These are phyloP conservation scores for Steatocranus sp. DNA, from an alignment of 2,797 vertebrate genomes.

Conservation along the genomic window DNA sequence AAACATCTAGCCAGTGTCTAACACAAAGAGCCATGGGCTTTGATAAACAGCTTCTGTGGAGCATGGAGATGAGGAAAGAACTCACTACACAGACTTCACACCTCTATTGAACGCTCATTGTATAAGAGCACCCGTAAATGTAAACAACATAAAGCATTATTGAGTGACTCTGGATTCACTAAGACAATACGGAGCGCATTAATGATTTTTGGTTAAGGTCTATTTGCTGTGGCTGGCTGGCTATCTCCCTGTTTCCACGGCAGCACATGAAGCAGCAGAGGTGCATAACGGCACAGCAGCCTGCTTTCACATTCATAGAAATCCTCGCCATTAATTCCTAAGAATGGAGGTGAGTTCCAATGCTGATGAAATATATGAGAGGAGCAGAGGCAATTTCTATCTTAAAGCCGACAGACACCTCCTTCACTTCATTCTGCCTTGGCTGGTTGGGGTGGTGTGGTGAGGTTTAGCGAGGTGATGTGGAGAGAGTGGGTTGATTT, in stretches of 20 bases:
- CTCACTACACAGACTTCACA: not conserved
- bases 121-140: not conserved
- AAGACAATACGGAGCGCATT: not conserved
- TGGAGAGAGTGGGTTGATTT: not conserved
- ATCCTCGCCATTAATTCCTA: constrained; percentile 71
- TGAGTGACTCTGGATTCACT: not conserved
- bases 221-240: constrained; percentile 7
- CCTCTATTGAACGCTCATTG: not conserved
- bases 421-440: constrained; percentile 46
- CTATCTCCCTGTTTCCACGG: constrained; percentile 57
- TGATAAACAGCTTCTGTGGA: not conserved
- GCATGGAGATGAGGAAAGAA: not conserved
- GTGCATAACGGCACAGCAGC: constrained; percentile 37
- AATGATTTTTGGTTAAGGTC: not conserved
- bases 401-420: constrained; percentile 72
- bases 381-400: constrained; percentile 72
- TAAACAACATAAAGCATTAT: not conserved
- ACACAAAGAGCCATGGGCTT: not conserved
- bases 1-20: not conserved
- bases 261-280: constrained; percentile 32
- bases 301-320: constrained; percentile 82
- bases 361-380: constrained; percentile 75
- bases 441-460: constrained; percentile 22
- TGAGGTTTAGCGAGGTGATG: not conserved
- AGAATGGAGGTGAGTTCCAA: constrained; percentile 66